Evolutionary conservation across 2,113 vertebrate genomes (phyloP).

Genomic region (Salvator merianae): DNA sequence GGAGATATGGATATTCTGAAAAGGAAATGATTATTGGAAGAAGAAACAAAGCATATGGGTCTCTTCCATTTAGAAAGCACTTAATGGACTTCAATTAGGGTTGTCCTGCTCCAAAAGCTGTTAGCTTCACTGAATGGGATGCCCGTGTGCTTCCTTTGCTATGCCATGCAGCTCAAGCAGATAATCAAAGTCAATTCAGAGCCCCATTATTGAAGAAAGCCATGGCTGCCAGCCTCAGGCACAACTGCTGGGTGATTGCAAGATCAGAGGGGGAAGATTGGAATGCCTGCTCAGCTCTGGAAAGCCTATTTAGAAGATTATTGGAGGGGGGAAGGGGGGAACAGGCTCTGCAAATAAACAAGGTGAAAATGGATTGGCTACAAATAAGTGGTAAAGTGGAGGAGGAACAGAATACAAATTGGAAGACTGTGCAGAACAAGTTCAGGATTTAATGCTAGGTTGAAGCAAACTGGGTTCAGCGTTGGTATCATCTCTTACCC

Average conservation of each 20-base stretch:
- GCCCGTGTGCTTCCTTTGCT: conserved; percentile 1
- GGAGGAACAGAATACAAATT: conserved; percentile 5
- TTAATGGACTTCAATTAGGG: conserved; percentile 9
- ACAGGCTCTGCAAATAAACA: conserved; percentile 22
- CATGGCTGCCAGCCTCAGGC: conserved; percentile 14
- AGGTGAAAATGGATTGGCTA: conserved; percentile 21
- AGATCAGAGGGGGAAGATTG: conserved; percentile 26
- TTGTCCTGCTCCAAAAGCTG: conserved; percentile 12
- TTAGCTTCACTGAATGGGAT: conserved; percentile 10
- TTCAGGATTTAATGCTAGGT: background rate
- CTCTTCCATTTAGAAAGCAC: background rate
- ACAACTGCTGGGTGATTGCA: conserved; percentile 16
- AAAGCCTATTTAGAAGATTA: conserved; percentile 33
- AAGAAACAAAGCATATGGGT: background rate
- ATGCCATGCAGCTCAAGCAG: conserved; percentile 6
- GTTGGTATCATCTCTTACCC: too few relatives aligned
- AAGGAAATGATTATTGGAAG: background rate
- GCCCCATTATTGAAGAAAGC: conserved; percentile 33
- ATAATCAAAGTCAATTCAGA: conserved; percentile 38
- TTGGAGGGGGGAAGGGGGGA: background rate
- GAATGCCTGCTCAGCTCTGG: background rate
- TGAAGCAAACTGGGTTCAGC: background rate
- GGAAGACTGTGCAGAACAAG: background rate
- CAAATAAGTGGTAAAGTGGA: conserved; percentile 13
- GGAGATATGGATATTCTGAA: background rate